Evolutionary conservation across 35 echinoderm and acorn worm species (phyloP).

Genomic region (Eucidaris tribuloides): DNA sequence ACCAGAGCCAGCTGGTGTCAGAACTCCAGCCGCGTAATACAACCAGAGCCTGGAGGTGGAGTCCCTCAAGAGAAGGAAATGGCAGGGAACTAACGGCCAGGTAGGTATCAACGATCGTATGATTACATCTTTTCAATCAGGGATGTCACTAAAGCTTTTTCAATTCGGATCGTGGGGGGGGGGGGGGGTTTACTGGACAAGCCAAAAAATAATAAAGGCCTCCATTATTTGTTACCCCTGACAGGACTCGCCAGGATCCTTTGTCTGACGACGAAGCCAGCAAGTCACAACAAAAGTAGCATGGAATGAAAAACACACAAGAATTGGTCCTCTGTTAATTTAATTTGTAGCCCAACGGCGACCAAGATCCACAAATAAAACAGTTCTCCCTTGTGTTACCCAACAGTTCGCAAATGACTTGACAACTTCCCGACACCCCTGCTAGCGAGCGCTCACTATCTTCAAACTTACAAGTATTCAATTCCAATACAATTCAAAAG

Average conservation of each 20-base stretch:
- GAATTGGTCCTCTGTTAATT: no score
- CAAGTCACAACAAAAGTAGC: neutral
- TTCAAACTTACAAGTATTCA: no score
- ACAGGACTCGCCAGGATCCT: neutral
- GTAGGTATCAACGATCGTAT: slow-evolving; percentile 15
- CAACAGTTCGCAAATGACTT: no score
- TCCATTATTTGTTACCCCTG: neutral
- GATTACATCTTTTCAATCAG: no score
- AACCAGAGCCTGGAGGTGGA: slow-evolving; percentile 69
- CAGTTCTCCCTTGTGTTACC: no score
- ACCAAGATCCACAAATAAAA: no score
- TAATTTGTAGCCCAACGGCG: no score
- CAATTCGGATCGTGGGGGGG: no score
- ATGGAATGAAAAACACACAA: neutral
- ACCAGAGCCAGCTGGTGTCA: slow-evolving; percentile 63
- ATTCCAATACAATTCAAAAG: no score
- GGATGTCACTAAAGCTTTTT: no score
- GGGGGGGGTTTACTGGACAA: neutral
- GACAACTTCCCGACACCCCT: no score
- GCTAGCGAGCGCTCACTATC: no score
- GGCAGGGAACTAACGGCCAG: slow-evolving; percentile 71
- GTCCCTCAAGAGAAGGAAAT: slow-evolving; percentile 61
- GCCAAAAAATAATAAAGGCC: neutral
- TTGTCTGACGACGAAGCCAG: neutral
- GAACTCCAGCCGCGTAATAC: slow-evolving; percentile 59